A percentile compares a stretch with the other conserved stretches of the same genome.
Conservation (phyloP, 2,113 vertebrate species). For the Saccopteryx bilineata region DNA sequence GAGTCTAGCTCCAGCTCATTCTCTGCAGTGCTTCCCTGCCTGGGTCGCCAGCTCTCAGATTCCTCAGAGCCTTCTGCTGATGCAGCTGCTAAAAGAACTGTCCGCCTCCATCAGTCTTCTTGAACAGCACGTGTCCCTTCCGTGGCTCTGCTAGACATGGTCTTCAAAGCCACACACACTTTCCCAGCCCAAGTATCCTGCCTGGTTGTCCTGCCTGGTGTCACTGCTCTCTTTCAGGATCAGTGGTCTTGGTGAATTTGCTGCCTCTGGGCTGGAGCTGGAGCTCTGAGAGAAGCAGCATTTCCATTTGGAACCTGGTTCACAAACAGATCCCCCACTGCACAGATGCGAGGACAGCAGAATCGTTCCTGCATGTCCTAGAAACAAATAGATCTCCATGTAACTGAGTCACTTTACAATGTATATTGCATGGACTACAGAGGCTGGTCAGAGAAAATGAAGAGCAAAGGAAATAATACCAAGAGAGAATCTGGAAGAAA, state of each 20-base stretch:
- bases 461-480: background rate
- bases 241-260: background rate
- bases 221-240: background rate
- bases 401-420: background rate
- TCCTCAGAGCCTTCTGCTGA: background rate
- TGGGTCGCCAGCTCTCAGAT: background rate
- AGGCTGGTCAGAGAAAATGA: background rate
- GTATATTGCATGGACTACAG: background rate
- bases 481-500: background rate
- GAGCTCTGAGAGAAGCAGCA: background rate
- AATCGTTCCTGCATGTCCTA: background rate
- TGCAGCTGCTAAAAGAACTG: background rate
- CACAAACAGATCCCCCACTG: background rate
- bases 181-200: background rate
- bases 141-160: accelerated
- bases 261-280: background rate
- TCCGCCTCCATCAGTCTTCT: background rate
- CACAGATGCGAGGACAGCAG: background rate
- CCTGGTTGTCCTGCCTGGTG: background rate
- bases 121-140: accelerated
- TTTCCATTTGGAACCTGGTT: background rate
- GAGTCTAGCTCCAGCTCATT: background rate
- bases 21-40: background rate
- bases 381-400: background rate
- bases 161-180: background rate